Evolutionary conservation across 2,888 invertebrate species (phyloP).

Genomic region (Slavum lentiscoides): DNA sequence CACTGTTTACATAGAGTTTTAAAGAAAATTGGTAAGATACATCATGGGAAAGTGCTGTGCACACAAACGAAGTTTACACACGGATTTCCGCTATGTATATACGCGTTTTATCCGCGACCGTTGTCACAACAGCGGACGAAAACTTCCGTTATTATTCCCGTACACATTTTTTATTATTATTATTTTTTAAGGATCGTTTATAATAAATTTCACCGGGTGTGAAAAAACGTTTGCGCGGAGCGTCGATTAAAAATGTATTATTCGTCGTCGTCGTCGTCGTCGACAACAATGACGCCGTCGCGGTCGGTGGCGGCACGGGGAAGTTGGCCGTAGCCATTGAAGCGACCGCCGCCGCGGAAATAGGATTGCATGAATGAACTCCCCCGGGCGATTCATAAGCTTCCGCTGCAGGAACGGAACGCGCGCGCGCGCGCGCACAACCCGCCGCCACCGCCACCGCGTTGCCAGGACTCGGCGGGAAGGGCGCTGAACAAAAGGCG

Average conservation of each 20-base stretch:
- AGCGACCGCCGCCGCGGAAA: slow-evolving; percentile 24
- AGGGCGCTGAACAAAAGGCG: not conserved
- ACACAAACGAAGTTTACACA: no score
- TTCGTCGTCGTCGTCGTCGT: not conserved
- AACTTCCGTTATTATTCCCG: no score
- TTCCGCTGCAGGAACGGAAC: not conserved
- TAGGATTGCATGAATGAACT: slow-evolving; percentile 44
- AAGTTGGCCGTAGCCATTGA: slow-evolving; percentile 22
- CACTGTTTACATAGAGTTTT: no score
- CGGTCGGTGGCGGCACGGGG: not conserved
- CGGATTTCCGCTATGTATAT: no score
- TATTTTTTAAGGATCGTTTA: no score
- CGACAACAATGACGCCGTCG: not conserved
- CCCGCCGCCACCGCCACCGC: not conserved
- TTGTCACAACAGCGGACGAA: no score
- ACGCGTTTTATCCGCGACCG: no score
- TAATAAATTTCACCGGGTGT: no score
- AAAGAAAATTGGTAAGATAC: no score
- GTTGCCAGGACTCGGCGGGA: not conserved
- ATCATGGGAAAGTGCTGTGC: no score
- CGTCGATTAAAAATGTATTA: not conserved
- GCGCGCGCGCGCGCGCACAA: slow-evolving; percentile 16
- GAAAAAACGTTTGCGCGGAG: no score
- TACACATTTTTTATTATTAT: no score
- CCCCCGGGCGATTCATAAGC: slow-evolving; percentile 47